These are phyloP conservation scores for Theretra japonica DNA, from an alignment of 2,888 invertebrate genomes.

Conservation along the genomic window DNA sequence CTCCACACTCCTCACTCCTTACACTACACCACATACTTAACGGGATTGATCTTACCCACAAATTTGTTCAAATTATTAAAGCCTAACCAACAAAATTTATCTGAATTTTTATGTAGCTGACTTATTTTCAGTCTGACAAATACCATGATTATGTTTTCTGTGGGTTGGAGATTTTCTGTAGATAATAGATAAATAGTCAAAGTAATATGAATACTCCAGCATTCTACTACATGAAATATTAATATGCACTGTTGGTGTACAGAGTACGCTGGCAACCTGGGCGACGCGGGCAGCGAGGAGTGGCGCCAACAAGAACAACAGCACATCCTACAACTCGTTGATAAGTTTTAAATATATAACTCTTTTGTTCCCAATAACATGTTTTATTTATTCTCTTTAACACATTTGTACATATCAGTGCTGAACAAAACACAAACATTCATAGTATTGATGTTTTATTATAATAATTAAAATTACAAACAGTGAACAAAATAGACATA, in stretches of 20 bases:
- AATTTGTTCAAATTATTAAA: too few relatives aligned
- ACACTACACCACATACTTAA: too few relatives aligned
- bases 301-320: constrained; percentile 95
- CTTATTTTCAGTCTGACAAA: too few relatives aligned
- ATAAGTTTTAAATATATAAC: constrained; percentile 89
- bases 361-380: constrained; percentile 1
- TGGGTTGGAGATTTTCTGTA: too few relatives aligned
- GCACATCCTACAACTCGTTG: constrained; percentile 95
- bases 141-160: too few relatives aligned
- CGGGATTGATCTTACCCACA: too few relatives aligned
- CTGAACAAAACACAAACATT: constrained; percentile 54
- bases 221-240: too few relatives aligned
- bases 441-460: constrained; percentile 56
- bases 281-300: constrained; percentile 93
- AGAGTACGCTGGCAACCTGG: constrained; percentile 98
- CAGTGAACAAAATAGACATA: constrained; percentile 57
- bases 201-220: too few relatives aligned
- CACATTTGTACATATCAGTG: neutral
- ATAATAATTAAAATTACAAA: constrained; percentile 49
- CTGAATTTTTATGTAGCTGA: too few relatives aligned
- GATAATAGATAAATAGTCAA: too few relatives aligned
- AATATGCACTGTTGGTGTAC: constrained; percentile 45
- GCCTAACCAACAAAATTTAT: too few relatives aligned
- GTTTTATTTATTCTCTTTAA: neutral
- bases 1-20: too few relatives aligned